Evolutionary conservation across 2,888 invertebrate genomes (phyloP).

Genomic region (Epistrophella euchroma): DNA sequence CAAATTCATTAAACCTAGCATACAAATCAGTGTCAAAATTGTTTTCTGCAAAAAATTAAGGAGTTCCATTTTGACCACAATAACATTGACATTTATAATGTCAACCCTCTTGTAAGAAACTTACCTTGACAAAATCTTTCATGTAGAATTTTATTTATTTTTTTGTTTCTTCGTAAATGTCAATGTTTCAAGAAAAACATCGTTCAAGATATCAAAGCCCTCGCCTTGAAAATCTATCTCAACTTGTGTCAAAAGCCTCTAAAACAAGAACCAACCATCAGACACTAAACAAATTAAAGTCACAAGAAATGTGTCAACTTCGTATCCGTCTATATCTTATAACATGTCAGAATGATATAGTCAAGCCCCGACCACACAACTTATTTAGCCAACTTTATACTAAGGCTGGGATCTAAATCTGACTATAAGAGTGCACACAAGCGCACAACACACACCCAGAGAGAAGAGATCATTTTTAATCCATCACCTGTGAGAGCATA

Average conservation of each 20-base stretch:
- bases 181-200: background rate
- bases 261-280: background rate
- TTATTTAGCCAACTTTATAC: background rate
- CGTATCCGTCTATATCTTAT: constrained; percentile 29
- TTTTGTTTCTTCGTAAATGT: background rate
- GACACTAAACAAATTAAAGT: constrained; percentile 25
- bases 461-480: constrained; percentile 61
- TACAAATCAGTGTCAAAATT: background rate
- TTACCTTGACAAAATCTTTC: constrained; percentile 6
- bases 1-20: constrained; percentile 2
- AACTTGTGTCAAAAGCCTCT: background rate
- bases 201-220: background rate
- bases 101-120: background rate
- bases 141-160: background rate
- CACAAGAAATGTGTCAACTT: constrained; percentile 32
- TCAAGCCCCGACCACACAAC: constrained; percentile 45
- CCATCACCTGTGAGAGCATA: constrained; percentile 61
- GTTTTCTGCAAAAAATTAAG: background rate
- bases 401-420: background rate
- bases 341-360: constrained; percentile 40
- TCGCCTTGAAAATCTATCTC: constrained; percentile 12
- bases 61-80: constrained; percentile 20
- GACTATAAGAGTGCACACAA: background rate
- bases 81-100: constrained; percentile 1
- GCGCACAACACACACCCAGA: constrained; percentile 11